Evolutionary conservation across 1,140 invertebrate genomes (phyloP).

Genomic region (Euborellia annulipes): DNA sequence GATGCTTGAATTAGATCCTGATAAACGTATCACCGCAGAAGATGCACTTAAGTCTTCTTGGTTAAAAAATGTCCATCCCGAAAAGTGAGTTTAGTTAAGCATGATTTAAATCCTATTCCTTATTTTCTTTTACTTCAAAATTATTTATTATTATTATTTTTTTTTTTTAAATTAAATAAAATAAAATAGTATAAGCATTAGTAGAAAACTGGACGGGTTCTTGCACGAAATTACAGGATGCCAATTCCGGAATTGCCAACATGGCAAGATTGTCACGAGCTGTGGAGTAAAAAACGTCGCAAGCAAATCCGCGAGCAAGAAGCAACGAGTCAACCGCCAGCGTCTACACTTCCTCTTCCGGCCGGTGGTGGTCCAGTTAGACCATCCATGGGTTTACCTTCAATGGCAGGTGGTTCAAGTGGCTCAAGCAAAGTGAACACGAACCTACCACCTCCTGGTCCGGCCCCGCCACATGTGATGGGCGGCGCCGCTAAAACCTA

Average conservation of each 20-base stretch:
- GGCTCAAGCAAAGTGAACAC: not conserved
- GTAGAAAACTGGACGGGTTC: conserved; percentile 3
- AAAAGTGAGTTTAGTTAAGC: conserved; percentile 49
- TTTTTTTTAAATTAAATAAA: not conserved
- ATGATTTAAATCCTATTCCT: not conserved
- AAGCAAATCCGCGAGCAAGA: conserved; percentile 63
- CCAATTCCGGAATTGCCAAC: conserved; percentile 68
- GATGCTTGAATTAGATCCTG: conserved; percentile 93
- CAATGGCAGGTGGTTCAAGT: not conserved
- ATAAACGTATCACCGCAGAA: conserved; percentile 82
- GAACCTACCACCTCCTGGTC: not conserved
- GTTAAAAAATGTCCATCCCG: conserved; percentile 81
- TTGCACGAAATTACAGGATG: conserved; percentile 42
- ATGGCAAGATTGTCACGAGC: conserved; percentile 97
- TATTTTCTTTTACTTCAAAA: conserved; percentile 5
- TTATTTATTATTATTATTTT: conserved; percentile 3
- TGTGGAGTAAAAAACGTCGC: conserved; percentile 91
- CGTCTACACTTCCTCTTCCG: conserved; percentile 22
- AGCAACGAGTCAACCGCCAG: conserved; percentile 31
- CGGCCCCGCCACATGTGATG: too few relatives aligned
- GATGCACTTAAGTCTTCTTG: conserved; percentile 88
- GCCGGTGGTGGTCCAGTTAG: conserved; percentile 28
- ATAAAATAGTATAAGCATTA: too few relatives aligned
- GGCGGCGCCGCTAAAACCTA: too few relatives aligned
- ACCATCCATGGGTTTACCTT: conserved; percentile 27